Evolutionary conservation across 2,888 invertebrate species (phyloP).

Genomic region (Octonoba sinensis): DNA sequence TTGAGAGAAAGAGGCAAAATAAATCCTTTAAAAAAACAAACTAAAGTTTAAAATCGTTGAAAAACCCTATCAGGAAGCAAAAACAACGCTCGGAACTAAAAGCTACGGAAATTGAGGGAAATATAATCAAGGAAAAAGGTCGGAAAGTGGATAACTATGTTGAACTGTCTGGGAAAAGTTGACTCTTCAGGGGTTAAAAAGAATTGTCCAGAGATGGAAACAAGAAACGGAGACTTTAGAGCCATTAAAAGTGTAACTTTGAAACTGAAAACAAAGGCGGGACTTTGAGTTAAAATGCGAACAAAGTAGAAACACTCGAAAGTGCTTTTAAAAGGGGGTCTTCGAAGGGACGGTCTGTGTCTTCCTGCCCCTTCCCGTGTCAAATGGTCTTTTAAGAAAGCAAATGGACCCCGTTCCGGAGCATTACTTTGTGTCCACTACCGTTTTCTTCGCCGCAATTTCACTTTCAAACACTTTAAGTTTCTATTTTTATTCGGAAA

Average conservation of each 20-base stretch:
- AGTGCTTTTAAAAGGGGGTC: constrained; percentile 61
- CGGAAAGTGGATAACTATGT: constrained; percentile 62
- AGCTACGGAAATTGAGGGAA: constrained; percentile 49
- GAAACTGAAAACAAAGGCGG: constrained; percentile 25
- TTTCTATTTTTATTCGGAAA: no score
- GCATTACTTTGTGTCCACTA: no score
- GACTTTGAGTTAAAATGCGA: constrained; percentile 58
- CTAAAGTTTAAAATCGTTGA: constrained; percentile 10
- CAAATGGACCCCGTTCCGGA: no score
- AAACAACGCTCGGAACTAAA: neutral
- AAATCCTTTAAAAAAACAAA: constrained; percentile 3
- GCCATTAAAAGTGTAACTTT: constrained; percentile 63
- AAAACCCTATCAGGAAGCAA: constrained; percentile 1
- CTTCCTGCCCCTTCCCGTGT: constrained; percentile 1
- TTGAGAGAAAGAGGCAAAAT: constrained; percentile 1
- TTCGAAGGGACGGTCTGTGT: constrained; percentile 5
- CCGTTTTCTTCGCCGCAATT: no score
- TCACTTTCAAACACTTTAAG: no score
- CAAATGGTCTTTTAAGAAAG: constrained; percentile 5
- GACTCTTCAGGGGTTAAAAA: constrained; percentile 3
- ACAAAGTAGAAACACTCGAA: constrained; percentile 61
- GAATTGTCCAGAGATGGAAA: constrained; percentile 19
- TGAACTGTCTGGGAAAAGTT: constrained; percentile 42
- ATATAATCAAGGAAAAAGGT: constrained; percentile 52
- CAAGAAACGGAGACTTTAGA: constrained; percentile 54